A percentile compares a stretch with the other conserved stretches of the same genome.
Evolutionary conservation across 2,888 invertebrate genomes (phyloP).

Genomic region (Linyphia triangularis): DNA sequence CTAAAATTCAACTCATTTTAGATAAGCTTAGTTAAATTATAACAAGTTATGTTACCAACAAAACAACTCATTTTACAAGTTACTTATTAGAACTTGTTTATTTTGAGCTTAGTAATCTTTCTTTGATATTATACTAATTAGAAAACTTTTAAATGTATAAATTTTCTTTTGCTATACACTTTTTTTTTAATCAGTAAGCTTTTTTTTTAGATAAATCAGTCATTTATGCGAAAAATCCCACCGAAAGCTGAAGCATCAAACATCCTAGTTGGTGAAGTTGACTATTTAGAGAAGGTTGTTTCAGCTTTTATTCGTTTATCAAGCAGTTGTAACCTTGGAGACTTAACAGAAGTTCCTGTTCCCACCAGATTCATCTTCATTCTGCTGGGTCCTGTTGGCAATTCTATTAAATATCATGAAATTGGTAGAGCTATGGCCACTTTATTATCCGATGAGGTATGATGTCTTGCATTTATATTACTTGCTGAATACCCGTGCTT

Average conservation of each 20-base stretch:
- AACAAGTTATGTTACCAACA: too few relatives aligned
- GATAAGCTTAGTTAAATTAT: too few relatives aligned
- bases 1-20: too few relatives aligned
- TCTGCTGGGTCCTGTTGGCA: conserved; percentile 79
- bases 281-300: conserved; percentile 76
- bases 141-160: too few relatives aligned
- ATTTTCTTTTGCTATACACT: too few relatives aligned
- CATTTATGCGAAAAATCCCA: conserved; percentile 78
- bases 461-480: too few relatives aligned
- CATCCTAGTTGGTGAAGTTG: conserved; percentile 77
- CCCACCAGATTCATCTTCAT: conserved; percentile 80
- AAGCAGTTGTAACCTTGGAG: conserved; percentile 78
- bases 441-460: conserved; percentile 80
- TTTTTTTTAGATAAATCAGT: conserved; percentile 74
- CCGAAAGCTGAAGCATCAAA: conserved; percentile 77
- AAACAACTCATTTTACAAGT: too few relatives aligned
- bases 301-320: conserved; percentile 78
- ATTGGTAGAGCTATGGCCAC: conserved; percentile 80
- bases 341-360: conserved; percentile 79
- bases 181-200: too few relatives aligned
- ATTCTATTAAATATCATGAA: conserved; percentile 77
- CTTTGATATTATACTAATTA: too few relatives aligned
- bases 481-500: too few relatives aligned
- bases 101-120: too few relatives aligned
- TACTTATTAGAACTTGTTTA: too few relatives aligned